These are phyloP conservation scores for Elymnias hypermnestra DNA, from an alignment of 1,140 invertebrate genomes.

Conservation along the genomic window DNA sequence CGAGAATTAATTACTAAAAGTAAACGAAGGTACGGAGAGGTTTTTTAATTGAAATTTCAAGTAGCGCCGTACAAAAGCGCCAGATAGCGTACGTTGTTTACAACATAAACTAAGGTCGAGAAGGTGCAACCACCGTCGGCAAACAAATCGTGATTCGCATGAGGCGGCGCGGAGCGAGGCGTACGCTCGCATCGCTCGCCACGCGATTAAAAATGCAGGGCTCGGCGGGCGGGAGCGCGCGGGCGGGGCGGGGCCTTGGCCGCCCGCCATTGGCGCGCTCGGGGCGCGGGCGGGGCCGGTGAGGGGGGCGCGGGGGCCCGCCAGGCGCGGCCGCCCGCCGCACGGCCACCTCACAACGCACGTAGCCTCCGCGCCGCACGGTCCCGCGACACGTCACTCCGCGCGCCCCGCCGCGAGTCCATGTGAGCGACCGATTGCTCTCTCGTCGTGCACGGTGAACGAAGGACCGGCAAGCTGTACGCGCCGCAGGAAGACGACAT, in stretches of 20 bases:
- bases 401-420: conserved; percentile 63
- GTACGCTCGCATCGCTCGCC: conserved; percentile 58
- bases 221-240: conserved; percentile 52
- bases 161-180: conserved; percentile 54
- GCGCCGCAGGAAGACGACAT: conserved; percentile 84
- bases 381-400: conserved; percentile 45
- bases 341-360: conserved; percentile 61
- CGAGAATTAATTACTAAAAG: conserved; percentile 9
- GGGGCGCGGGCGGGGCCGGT: conserved; percentile 23
- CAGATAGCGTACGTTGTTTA: conserved; percentile 41
- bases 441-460: conserved; percentile 71
- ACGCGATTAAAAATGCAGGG: conserved; percentile 71
- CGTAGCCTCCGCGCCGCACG: conserved; percentile 63
- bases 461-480: conserved; percentile 81
- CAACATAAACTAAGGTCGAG: conserved; percentile 55
- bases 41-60: conserved; percentile 26
- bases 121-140: conserved; percentile 61
- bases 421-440: conserved; percentile 68
- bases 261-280: conserved; percentile 24
- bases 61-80: conserved; percentile 26
- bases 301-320: conserved; percentile 34
- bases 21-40: conserved; percentile 8
- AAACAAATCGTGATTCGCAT: conserved; percentile 73
- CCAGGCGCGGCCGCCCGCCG: conserved; percentile 49
- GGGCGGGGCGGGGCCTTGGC: conserved; percentile 48